Percentiles rank a stretch among this genome's conserved stretches.
These are phyloP conservation scores for Apantesis nais DNA, from an alignment of 2,888 invertebrate species.

Conservation along the genomic window DNA sequence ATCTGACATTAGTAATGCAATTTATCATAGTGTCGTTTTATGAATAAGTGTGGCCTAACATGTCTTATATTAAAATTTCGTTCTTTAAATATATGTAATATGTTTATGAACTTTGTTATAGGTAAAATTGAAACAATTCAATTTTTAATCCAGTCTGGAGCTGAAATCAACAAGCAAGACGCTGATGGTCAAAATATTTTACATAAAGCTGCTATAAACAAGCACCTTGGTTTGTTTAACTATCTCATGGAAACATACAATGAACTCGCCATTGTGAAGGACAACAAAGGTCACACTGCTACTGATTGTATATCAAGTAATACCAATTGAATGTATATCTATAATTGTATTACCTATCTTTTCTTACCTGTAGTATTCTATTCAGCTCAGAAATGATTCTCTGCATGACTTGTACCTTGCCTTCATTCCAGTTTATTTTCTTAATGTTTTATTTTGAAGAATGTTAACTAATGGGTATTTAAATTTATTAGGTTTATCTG, in stretches of 20 bases:
- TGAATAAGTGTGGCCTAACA: not conserved
- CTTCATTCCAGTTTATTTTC: constrained; percentile 23
- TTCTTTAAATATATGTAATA: not conserved
- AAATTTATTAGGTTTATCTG: constrained; percentile 21
- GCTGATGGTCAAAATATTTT: constrained; percentile 92
- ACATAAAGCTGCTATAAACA: constrained; percentile 89
- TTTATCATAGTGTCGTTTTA: not conserved
- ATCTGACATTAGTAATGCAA: not conserved
- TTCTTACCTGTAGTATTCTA: not conserved
- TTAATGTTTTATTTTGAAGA: constrained; percentile 24
- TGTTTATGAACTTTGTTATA: constrained; percentile 56
- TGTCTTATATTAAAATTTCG: not conserved
- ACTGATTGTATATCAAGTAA: constrained; percentile 25
- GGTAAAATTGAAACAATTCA: constrained; percentile 88
- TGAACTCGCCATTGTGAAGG: constrained; percentile 63
- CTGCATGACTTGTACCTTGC: constrained; percentile 7
- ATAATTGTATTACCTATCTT: not conserved
- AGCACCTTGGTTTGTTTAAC: constrained; percentile 75
- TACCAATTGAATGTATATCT: constrained; percentile 14
- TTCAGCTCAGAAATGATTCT: not conserved
- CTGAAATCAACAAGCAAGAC: constrained; percentile 88
- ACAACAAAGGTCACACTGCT: constrained; percentile 75
- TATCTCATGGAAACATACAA: constrained; percentile 72
- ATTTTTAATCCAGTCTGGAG: constrained; percentile 87
- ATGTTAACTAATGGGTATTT: constrained; percentile 20